Conservation (phyloP, 1,140 invertebrate species). For the Heliothis subflexa region DNA sequence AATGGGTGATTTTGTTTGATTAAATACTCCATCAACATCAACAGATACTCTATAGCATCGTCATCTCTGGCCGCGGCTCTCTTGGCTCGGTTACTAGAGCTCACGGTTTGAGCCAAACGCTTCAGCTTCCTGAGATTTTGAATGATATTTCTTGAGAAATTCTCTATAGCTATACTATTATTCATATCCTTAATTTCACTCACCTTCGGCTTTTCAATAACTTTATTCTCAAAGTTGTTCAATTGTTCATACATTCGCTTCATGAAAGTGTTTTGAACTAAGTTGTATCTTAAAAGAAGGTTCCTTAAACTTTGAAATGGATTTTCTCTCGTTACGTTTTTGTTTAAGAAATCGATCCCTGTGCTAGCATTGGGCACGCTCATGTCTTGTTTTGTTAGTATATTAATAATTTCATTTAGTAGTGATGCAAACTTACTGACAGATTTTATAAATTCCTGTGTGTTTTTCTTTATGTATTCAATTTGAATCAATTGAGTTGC, state of each 20-base stretch:
- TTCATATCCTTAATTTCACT: conserved; percentile 51
- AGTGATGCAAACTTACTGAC: conserved; percentile 69
- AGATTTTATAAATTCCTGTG: conserved; percentile 65
- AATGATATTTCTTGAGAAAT: conserved; percentile 68
- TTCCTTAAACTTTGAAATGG: conserved; percentile 62
- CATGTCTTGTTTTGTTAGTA: conserved; percentile 52
- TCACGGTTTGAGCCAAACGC: conserved; percentile 61
- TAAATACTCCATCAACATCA: conserved; percentile 77
- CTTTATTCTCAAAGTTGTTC: conserved; percentile 56
- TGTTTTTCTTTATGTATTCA: conserved; percentile 71
- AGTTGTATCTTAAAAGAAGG: conserved; percentile 66
- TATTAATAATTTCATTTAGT: conserved; percentile 67
- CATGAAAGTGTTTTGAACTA: conserved; percentile 72
- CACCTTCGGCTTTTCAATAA: conserved; percentile 48
- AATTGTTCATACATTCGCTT: conserved; percentile 68
- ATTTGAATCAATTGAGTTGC: conserved; percentile 62
- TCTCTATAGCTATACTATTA: conserved; percentile 56
- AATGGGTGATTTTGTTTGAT: conserved; percentile 66
- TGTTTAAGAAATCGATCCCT: background rate
- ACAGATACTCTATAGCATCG: conserved; percentile 70
- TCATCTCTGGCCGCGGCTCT: conserved; percentile 61
- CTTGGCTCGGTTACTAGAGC: conserved; percentile 56
- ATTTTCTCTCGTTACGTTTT: conserved; percentile 46
- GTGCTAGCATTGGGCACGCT: background rate
- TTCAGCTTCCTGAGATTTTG: conserved; percentile 70